Percentiles rank a stretch among this genome's conserved stretches.
phyloP scores from a whole-genome alignment of 1,140 invertebrate species.

The Drosophila kanapiae region DNA sequence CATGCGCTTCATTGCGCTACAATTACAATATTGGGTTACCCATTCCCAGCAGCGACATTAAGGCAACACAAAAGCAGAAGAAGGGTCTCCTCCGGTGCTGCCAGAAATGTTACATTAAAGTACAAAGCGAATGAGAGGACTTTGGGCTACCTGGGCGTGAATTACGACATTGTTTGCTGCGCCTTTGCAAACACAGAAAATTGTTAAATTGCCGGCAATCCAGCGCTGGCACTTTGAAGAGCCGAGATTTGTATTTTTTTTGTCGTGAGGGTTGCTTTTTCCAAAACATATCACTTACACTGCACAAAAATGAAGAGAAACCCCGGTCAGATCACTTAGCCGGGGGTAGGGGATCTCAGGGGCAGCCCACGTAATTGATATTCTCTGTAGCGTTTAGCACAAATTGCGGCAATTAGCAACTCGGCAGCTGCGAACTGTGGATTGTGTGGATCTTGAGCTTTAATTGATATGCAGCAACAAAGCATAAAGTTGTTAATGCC shows the following conservation, averaged over 20 bases:
- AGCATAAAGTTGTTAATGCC: conserved; percentile 81
- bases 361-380: conserved; percentile 72
- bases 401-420: conserved; percentile 81
- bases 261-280: conserved; percentile 61
- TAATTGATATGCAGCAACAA: conserved; percentile 82
- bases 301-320: background rate
- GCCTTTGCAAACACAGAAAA: conserved; percentile 71
- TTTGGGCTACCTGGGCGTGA: conserved; percentile 75
- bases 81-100: conserved; percentile 23
- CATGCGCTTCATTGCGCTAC: conserved; percentile 85
- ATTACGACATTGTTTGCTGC: conserved; percentile 77
- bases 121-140: conserved; percentile 36
- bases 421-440: conserved; percentile 22
- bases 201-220: conserved; percentile 73
- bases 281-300: conserved; percentile 64
- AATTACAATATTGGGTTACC: conserved; percentile 85
- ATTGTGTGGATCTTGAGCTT: conserved; percentile 49
- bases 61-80: conserved; percentile 17
- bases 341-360: conserved; percentile 28
- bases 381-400: conserved; percentile 77
- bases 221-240: conserved; percentile 45
- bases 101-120: conserved; percentile 66
- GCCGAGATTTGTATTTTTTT: conserved; percentile 60
- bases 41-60: conserved; percentile 63
- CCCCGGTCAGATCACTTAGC: conserved; percentile 50